Percentiles rank a stretch among this genome's conserved stretches.
phyloP scores from a whole-genome alignment of 2,888 invertebrate genomes.

The Dolichopus griseipennis region DNA sequence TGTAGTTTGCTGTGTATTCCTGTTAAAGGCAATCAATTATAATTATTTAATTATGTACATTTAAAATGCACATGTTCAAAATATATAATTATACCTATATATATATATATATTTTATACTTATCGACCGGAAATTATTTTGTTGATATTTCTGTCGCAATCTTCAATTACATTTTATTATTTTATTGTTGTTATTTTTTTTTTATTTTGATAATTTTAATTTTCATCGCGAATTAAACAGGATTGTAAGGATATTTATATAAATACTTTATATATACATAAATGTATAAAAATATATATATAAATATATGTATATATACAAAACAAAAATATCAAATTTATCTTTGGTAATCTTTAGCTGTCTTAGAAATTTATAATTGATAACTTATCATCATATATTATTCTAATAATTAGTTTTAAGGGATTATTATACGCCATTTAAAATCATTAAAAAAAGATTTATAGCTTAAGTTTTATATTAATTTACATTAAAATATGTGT shows the following conservation, averaged over 20 bases:
- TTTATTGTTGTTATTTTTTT: background rate
- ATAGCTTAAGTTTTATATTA: background rate
- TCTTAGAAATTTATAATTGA: background rate
- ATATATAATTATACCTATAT: background rate
- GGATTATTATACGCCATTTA: background rate
- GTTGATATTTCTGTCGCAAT: conserved; percentile 2
- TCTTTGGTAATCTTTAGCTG: background rate
- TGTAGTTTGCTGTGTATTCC: no score
- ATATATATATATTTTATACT: background rate
- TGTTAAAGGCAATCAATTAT: no score
- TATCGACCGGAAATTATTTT: conserved; percentile 1
- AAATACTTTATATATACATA: no score
- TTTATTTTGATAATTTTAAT: background rate
- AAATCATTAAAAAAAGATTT: background rate
- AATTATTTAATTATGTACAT: background rate
- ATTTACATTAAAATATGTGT: no score
- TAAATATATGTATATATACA: no score
- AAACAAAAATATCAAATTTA: background rate
- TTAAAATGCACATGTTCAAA: background rate
- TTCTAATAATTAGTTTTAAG: background rate
- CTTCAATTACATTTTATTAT: background rate
- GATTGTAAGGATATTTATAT: background rate
- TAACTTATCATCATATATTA: background rate
- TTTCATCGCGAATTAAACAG: background rate
- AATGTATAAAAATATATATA: no score